These are phyloP conservation scores for Perca flavescens DNA, from an alignment of 2,113 vertebrate species.

Conservation along the genomic window DNA sequence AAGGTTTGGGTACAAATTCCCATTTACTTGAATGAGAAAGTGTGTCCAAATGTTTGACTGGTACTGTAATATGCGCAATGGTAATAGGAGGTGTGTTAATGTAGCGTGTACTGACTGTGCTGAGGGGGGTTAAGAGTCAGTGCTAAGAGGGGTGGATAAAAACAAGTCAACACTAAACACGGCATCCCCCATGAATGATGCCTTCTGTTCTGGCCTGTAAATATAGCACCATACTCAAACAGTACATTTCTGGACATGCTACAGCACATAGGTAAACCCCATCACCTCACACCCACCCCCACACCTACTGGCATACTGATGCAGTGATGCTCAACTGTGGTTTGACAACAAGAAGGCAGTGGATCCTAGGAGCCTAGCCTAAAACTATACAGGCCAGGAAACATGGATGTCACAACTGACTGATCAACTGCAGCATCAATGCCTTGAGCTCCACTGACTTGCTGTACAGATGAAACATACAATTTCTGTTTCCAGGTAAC, in stretches of 20 bases:
- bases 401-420: constrained; percentile 17
- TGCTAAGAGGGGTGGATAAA: neutral
- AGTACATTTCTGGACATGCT: neutral
- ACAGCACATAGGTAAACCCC: constrained; percentile 9
- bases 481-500: neutral
- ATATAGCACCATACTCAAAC: neutral
- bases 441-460: neutral
- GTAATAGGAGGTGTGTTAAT: too few relatives aligned
- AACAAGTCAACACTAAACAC: constrained; percentile 10
- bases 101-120: too few relatives aligned
- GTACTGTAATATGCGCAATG: too few relatives aligned
- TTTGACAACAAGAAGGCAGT: constrained; percentile 10
- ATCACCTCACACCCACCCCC: neutral
- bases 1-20: too few relatives aligned
- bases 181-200: constrained; percentile 20
- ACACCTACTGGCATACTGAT: constrained; percentile 1
- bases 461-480: neutral
- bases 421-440: constrained; percentile 1
- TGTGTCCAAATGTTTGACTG: too few relatives aligned
- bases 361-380: neutral
- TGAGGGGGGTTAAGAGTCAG: too few relatives aligned
- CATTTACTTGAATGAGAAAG: too few relatives aligned
- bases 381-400: constrained; percentile 13
- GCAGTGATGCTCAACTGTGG: constrained; percentile 20
- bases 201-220: constrained; percentile 9